Conservation (phyloP, 2,888 invertebrate genomes). For the Nycteola revayana region DNA sequence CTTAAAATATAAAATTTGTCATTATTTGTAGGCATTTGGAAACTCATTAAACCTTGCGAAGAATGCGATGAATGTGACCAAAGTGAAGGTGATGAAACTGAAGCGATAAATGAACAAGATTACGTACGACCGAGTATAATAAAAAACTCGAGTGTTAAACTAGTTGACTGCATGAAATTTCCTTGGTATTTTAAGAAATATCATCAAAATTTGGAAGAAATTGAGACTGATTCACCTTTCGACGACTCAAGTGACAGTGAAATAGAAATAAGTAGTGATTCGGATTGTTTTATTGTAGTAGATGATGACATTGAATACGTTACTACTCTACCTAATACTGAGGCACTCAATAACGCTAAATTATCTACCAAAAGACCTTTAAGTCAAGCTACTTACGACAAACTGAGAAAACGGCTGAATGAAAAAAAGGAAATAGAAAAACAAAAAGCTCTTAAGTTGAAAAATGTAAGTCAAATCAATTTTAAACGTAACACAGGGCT, state of each 20-base stretch:
- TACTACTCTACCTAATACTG: conserved; percentile 1
- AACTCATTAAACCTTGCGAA: no score
- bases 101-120: not conserved
- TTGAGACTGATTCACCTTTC: conserved; percentile 4
- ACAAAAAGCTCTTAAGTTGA: conserved; percentile 20
- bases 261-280: conserved; percentile 14
- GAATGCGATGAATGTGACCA: no score
- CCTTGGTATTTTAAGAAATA: conserved; percentile 33
- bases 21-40: no score
- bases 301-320: conserved; percentile 4
- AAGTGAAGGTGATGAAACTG: not conserved
- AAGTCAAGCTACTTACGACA: no score
- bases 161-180: conserved; percentile 28
- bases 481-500: conserved; percentile 47
- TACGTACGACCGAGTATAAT: not conserved
- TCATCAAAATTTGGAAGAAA: conserved; percentile 15
- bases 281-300: conserved; percentile 28
- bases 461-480: conserved; percentile 32
- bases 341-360: not conserved
- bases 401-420: no score
- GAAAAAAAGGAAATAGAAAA: conserved; percentile 18
- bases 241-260: conserved; percentile 15
- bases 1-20: no score
- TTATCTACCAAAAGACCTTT: no score
- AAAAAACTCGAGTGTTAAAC: conserved; percentile 10